Percentiles rank a stretch among this genome's conserved stretches.
These are phyloP conservation scores for Caenorhabditis wallacei DNA, from an alignment of 2,888 invertebrate species.

Conservation along the genomic window DNA sequence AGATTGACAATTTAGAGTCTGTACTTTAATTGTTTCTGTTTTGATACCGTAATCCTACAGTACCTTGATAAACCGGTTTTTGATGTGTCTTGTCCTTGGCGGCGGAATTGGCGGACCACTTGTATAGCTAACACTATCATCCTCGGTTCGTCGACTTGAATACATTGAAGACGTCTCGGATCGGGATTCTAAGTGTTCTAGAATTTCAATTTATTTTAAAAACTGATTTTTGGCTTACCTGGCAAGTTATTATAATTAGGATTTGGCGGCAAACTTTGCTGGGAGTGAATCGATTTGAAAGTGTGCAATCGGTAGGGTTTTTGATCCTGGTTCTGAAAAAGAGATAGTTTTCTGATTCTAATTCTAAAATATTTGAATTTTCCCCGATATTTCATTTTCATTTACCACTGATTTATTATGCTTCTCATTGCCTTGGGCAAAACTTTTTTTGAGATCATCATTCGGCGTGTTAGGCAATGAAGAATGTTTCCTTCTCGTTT, in stretches of 20 bases:
- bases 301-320: conserved; percentile 38
- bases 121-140: conserved; percentile 51
- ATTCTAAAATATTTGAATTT: too few species aligned
- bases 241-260: conserved; percentile 42
- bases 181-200: conserved; percentile 33
- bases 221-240: conserved; percentile 4
- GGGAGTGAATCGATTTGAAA: conserved; percentile 43
- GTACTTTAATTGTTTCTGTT: too few species aligned
- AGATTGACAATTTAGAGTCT: background rate
- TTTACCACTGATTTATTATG: background rate
- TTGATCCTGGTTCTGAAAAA: conserved; percentile 31
- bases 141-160: conserved; percentile 55
- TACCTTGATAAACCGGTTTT: conserved; percentile 31
- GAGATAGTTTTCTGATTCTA: too few species aligned
- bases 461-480: conserved; percentile 36
- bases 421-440: conserved; percentile 1
- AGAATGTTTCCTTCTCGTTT: conserved; percentile 8
- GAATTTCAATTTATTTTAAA: background rate
- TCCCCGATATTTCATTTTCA: too few species aligned
- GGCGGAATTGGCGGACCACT: conserved; percentile 60
- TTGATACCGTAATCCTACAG: too few species aligned
- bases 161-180: conserved; percentile 61
- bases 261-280: conserved; percentile 20
- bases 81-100: conserved; percentile 22
- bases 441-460: conserved; percentile 20